These are phyloP conservation scores for Arge pagana DNA, from an alignment of 2,888 invertebrate species.

Conservation along the genomic window DNA sequence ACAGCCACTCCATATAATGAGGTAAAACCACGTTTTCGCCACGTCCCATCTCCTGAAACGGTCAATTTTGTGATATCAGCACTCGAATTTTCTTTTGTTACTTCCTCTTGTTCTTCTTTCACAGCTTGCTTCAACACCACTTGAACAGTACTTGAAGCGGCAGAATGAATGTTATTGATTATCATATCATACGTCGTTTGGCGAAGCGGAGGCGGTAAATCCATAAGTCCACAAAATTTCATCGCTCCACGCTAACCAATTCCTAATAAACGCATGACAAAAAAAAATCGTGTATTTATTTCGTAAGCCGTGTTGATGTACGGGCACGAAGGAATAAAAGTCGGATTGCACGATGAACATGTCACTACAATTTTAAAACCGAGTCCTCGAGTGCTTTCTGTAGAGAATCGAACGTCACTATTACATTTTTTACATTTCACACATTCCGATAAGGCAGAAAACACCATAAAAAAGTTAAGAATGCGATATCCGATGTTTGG, in stretches of 20 bases:
- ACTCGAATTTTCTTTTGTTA: not conserved
- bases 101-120: slow-evolving; percentile 19
- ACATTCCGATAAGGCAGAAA: too few relatives aligned
- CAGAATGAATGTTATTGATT: not conserved
- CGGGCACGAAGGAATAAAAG: slow-evolving; percentile 11
- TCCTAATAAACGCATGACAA: slow-evolving; percentile 8
- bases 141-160: slow-evolving; percentile 9
- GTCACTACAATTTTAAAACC: slow-evolving; percentile 8
- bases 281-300: slow-evolving; percentile 6
- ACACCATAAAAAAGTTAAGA: too few relatives aligned
- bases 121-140: slow-evolving; percentile 15
- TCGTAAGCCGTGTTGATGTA: slow-evolving; percentile 9
- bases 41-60: slow-evolving; percentile 23
- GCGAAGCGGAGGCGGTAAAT: slow-evolving; percentile 10
- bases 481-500: too few relatives aligned
- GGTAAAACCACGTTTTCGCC: slow-evolving; percentile 23
- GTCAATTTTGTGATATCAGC: slow-evolving; percentile 3
- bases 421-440: slow-evolving; percentile 12
- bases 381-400: slow-evolving; percentile 17
- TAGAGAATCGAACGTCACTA: slow-evolving; percentile 9
- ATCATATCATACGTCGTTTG: slow-evolving; percentile 17
- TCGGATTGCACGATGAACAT: not conserved
- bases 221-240: slow-evolving; percentile 19
- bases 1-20: slow-evolving; percentile 21
- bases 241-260: slow-evolving; percentile 9